phyloP scores from a whole-genome alignment of 2,113 vertebrate genomes.

The Motacilla tschutschensis region DNA sequence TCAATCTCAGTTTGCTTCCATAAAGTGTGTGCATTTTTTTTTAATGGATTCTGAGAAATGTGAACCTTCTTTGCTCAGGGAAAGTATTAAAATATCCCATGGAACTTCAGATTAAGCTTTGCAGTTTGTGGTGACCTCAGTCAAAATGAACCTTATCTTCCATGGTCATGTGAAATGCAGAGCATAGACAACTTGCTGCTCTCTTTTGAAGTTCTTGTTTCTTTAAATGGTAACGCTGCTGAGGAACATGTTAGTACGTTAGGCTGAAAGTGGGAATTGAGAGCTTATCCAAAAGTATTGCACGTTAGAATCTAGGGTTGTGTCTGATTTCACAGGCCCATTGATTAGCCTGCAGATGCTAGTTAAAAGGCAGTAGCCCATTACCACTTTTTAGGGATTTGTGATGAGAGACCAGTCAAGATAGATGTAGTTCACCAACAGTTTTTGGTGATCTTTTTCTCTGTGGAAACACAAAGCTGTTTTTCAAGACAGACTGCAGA shows the following conservation, averaged over 20 bases:
- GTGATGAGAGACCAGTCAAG: background rate
- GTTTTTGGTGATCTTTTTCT: background rate
- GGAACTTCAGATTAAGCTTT: background rate
- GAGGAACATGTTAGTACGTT: accelerated
- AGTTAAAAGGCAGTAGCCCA: background rate
- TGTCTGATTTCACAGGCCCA: background rate
- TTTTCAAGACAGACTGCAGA: background rate
- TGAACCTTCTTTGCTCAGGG: background rate
- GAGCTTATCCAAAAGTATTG: background rate
- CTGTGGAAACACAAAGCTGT: background rate
- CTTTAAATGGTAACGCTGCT: background rate
- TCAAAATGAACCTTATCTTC: background rate
- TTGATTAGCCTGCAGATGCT: background rate
- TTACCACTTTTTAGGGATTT: background rate
- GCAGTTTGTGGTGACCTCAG: background rate
- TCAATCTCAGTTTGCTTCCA: background rate
- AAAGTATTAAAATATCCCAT: background rate
- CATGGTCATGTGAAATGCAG: background rate
- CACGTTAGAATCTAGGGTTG: background rate
- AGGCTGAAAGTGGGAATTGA: background rate
- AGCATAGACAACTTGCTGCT: background rate
- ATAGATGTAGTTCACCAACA: background rate
- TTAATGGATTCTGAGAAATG: background rate
- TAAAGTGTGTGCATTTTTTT: accelerated
- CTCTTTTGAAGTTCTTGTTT: background rate